phyloP scores from a whole-genome alignment of 2,888 invertebrate species.

The Spialia ferax region DNA sequence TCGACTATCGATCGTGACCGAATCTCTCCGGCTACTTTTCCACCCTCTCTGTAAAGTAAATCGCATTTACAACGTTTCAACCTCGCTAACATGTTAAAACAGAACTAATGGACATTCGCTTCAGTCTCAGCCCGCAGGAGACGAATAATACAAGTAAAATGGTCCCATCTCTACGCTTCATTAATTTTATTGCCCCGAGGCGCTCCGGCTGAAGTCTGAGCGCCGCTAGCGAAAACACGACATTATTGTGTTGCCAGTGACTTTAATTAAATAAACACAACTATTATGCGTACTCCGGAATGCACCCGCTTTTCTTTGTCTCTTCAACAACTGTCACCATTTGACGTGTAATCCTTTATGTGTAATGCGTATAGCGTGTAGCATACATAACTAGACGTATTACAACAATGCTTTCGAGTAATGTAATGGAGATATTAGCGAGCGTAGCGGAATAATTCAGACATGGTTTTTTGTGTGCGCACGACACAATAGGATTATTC shows the following conservation, averaged over 20 bases:
- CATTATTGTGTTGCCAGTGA: constrained; percentile 81
- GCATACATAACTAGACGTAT: constrained; percentile 39
- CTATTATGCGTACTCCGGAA: constrained; percentile 76
- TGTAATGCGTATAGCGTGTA: constrained; percentile 51
- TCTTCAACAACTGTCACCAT: constrained; percentile 81
- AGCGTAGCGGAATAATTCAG: constrained; percentile 83
- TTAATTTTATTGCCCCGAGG: constrained; percentile 86
- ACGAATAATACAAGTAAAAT: constrained; percentile 87
- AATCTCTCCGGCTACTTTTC: constrained; percentile 80
- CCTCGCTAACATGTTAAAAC: constrained; percentile 87
- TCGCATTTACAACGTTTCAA: constrained; percentile 87
- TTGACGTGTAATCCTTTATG: constrained; percentile 79
- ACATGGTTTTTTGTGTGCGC: constrained; percentile 82
- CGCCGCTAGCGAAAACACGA: constrained; percentile 80
- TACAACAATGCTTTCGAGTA: constrained; percentile 71
- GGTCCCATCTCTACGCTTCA: constrained; percentile 87
- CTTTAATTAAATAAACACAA: constrained; percentile 85
- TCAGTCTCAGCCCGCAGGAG: constrained; percentile 85
- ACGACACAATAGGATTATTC: constrained; percentile 85
- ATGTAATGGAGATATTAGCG: constrained; percentile 85
- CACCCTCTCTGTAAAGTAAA: constrained; percentile 83
- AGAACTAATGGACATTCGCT: constrained; percentile 87
- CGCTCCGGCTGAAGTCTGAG: constrained; percentile 75
- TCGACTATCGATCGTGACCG: constrained; percentile 74
- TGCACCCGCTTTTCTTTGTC: constrained; percentile 73